phyloP scores from a whole-genome alignment of 2,888 invertebrate species.

The Lordiphosa andalusiaca region DNA sequence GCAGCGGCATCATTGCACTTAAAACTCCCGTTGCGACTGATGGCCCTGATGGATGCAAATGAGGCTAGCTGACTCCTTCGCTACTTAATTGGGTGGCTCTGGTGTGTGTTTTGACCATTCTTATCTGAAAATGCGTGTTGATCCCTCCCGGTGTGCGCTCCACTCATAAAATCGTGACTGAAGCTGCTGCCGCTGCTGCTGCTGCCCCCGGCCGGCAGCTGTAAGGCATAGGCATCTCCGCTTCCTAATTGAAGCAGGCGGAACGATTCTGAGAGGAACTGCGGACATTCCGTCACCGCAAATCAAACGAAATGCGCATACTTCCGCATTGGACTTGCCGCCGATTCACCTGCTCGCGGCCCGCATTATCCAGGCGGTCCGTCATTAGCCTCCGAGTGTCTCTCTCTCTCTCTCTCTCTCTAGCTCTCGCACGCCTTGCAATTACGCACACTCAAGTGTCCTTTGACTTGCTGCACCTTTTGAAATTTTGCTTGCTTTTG shows the following conservation, averaged over 20 bases:
- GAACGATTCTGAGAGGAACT: slow-evolving; percentile 18
- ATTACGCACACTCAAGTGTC: slow-evolving; percentile 69
- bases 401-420: not conserved
- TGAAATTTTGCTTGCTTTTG: slow-evolving; percentile 40
- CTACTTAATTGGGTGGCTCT: slow-evolving; percentile 71
- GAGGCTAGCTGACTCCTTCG: slow-evolving; percentile 30
- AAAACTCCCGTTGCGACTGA: slow-evolving; percentile 22
- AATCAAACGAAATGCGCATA: slow-evolving; percentile 66
- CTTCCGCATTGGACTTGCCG: slow-evolving; percentile 55
- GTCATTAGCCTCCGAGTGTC: slow-evolving; percentile 51
- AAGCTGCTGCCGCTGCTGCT: not conserved
- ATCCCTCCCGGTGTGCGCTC: slow-evolving; percentile 32
- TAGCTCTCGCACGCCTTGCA: slow-evolving; percentile 42
- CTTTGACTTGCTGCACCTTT: slow-evolving; percentile 58
- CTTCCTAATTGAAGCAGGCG: slow-evolving; percentile 14
- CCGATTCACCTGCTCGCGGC: slow-evolving; percentile 69
- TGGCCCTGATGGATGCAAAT: slow-evolving; percentile 28
- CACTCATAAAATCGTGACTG: slow-evolving; percentile 2
- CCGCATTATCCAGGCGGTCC: slow-evolving; percentile 68
- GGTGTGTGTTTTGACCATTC: slow-evolving; percentile 70
- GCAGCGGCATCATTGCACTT: slow-evolving; percentile 17
- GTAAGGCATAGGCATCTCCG: slow-evolving; percentile 5
- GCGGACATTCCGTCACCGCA: slow-evolving; percentile 35
- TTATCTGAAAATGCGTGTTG: slow-evolving; percentile 52
- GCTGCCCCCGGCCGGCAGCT: slow-evolving; percentile 35